Percentiles rank a stretch among this genome's conserved stretches.
These are phyloP conservation scores for Bimastos eiseni DNA, from an alignment of 2,888 invertebrate genomes.

Conservation along the genomic window DNA sequence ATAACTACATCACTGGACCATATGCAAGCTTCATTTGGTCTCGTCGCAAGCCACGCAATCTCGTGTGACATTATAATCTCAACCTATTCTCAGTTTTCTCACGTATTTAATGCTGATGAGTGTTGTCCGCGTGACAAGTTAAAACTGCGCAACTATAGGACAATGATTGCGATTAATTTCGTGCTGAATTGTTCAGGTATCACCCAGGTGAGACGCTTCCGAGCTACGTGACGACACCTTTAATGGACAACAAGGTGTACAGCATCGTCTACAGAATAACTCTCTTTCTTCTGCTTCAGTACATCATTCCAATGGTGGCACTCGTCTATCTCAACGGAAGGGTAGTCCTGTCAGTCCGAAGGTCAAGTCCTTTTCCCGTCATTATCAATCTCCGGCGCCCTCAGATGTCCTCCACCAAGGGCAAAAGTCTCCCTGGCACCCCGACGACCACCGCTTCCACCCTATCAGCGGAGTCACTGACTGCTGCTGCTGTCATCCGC, in stretches of 20 bases:
- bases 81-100: not conserved
- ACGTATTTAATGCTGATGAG: not conserved
- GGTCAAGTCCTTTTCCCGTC: not conserved
- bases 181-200: conserved; percentile 7
- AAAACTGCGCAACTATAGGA: not conserved
- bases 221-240: conserved; percentile 15
- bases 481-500: not conserved
- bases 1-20: not conserved
- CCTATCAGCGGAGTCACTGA: not conserved
- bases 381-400: not conserved
- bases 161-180: not conserved
- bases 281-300: conserved; percentile 35
- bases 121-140: not conserved
- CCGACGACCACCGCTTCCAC: not conserved
- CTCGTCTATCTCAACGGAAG: conserved; percentile 33
- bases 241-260: conserved; percentile 25
- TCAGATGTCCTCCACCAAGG: not conserved
- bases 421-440: not conserved
- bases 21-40: no score
- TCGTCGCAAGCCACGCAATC: no score
- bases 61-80: no score
- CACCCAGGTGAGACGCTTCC: not conserved
- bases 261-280: conserved; percentile 32
- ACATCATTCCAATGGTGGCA: conserved; percentile 35
- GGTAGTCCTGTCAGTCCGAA: not conserved